phyloP scores from a whole-genome alignment of 2,888 invertebrate genomes.

The Tethea ocularis region DNA sequence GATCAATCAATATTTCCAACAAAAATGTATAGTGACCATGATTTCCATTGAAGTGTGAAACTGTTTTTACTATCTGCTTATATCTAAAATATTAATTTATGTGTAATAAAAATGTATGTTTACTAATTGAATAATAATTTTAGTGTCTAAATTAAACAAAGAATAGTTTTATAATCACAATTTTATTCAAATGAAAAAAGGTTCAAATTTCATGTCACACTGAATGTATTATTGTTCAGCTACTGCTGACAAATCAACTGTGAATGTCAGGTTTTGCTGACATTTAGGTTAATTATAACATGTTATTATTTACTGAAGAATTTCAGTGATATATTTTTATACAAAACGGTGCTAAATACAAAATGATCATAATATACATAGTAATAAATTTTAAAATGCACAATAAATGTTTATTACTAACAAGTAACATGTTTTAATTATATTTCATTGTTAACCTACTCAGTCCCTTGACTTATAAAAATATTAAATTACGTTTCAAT shows the following conservation, averaged over 20 bases:
- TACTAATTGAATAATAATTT: constrained; percentile 1
- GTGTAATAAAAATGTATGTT: neutral
- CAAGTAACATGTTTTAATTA: constrained; percentile 36
- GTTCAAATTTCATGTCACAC: constrained; percentile 5
- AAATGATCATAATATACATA: constrained; percentile 23
- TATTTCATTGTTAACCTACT: constrained; percentile 29
- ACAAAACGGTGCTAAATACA: constrained; percentile 35
- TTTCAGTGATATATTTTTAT: constrained; percentile 21
- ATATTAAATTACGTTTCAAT: neutral
- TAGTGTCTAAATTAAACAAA: neutral
- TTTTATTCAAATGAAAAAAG: constrained; percentile 14
- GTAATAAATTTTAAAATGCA: constrained; percentile 21
- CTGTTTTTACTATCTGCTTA: neutral
- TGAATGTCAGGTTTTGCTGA: neutral
- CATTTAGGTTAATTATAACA: no score
- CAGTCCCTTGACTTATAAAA: constrained; percentile 27
- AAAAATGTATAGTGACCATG: neutral
- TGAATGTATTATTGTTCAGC: neutral
- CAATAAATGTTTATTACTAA: constrained; percentile 54
- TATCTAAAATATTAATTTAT: constrained; percentile 8
- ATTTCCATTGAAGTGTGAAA: neutral
- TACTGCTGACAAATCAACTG: neutral
- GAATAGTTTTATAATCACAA: constrained; percentile 3
- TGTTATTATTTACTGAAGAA: constrained; percentile 12
- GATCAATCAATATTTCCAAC: neutral